These are phyloP conservation scores for Clostera curtula DNA, from an alignment of 2,888 invertebrate genomes.

Conservation along the genomic window DNA sequence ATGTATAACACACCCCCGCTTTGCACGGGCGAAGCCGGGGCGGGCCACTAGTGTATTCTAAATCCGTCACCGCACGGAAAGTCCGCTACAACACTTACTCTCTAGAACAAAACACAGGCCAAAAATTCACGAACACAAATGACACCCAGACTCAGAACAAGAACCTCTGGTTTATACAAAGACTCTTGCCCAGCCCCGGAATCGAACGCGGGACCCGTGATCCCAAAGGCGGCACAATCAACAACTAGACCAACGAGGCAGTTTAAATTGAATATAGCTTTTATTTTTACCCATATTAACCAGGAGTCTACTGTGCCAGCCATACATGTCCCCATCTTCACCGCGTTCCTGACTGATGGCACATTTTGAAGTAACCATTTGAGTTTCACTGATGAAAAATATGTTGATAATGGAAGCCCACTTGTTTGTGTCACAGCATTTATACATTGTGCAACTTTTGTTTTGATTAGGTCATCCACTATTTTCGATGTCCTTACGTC, in stretches of 20 bases:
- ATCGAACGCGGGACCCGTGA: not conserved
- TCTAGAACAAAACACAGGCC: no score
- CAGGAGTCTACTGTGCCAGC: constrained; percentile 96
- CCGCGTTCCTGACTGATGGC: constrained; percentile 80
- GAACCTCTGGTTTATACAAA: no score
- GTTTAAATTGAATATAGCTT: constrained; percentile 1
- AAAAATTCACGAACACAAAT: no score
- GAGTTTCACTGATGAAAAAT: constrained; percentile 96
- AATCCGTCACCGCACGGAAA: no score
- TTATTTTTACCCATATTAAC: constrained; percentile 91
- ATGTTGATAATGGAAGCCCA: constrained; percentile 96
- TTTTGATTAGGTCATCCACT: constrained; percentile 80
- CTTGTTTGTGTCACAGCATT: constrained; percentile 71
- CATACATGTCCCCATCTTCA: constrained; percentile 80
- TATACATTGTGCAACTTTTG: constrained; percentile 52
- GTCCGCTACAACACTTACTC: no score
- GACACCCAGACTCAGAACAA: no score
- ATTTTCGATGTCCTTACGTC: constrained; percentile 91
- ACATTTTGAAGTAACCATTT: constrained; percentile 95
- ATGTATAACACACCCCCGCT: no score
- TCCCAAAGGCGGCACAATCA: no score
- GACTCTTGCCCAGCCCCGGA: no score
- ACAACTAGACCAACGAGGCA: no score
- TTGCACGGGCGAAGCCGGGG: no score
- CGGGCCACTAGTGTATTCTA: no score